Evolutionary conservation across 2,113 vertebrate species (phyloP).

Genomic region (Podiceps cristatus): DNA sequence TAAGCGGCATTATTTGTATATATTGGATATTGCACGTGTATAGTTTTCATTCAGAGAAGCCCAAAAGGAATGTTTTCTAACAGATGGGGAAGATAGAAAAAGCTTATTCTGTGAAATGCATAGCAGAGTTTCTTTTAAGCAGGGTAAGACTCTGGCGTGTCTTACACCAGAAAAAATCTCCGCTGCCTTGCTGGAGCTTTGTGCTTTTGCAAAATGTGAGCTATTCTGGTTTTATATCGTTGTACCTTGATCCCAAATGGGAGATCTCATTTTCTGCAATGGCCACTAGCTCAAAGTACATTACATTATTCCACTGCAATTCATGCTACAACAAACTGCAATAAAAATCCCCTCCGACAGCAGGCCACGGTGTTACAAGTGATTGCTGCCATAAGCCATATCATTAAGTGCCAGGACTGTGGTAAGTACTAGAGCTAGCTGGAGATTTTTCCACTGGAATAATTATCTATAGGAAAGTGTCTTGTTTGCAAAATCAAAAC

Average conservation of each 20-base stretch:
- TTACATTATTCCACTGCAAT: not conserved
- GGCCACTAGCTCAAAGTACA: not conserved
- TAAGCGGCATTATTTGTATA: not conserved
- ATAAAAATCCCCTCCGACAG: not conserved
- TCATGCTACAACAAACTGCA: not conserved
- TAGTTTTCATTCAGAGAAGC: not conserved
- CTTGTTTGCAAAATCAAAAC: not conserved
- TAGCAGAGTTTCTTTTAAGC: not conserved
- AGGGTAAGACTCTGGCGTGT: not conserved
- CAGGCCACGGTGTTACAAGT: not conserved
- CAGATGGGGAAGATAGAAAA: not conserved
- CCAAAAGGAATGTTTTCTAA: not conserved
- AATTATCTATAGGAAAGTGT: constrained; percentile 6
- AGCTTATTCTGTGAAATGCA: not conserved
- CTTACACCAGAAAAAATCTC: not conserved
- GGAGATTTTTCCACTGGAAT: constrained; percentile 10
- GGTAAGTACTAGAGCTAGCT: not conserved
- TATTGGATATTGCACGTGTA: accelerated
- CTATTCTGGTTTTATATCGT: not conserved
- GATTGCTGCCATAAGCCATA: not conserved
- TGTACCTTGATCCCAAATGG: not conserved
- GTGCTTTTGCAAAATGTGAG: not conserved
- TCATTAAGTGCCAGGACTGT: not conserved
- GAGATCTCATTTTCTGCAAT: not conserved
- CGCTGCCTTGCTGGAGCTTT: not conserved